Conservation (phyloP, 2,888 invertebrate genomes). For the Thecocarcelia acutangulata region DNA sequence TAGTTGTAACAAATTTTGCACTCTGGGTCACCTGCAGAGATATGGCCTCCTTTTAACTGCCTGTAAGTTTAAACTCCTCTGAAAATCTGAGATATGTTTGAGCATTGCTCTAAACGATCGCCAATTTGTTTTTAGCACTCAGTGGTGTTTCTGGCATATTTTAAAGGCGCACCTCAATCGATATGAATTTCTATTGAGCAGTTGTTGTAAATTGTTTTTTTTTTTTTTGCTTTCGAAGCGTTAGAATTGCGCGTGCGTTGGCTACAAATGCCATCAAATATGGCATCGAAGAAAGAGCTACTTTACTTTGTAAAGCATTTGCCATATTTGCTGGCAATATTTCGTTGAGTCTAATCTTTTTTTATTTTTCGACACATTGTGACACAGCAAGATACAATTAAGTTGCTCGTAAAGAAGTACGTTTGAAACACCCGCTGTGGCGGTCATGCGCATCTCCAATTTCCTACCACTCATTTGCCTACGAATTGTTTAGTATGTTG, state of each 20-base stretch:
- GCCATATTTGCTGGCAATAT: constrained; percentile 39
- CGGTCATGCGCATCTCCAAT: constrained; percentile 65
- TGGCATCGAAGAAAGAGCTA: constrained; percentile 45
- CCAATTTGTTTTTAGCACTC: constrained; percentile 43
- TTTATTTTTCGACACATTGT: neutral
- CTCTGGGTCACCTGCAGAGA: constrained; percentile 66
- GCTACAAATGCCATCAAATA: constrained; percentile 38
- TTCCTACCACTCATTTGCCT: constrained; percentile 48
- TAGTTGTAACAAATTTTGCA: neutral
- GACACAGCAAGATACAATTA: constrained; percentile 58
- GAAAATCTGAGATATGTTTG: constrained; percentile 12
- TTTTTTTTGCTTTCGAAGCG: constrained; percentile 47
- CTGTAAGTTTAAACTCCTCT: constrained; percentile 56
- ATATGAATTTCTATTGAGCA: constrained; percentile 44
- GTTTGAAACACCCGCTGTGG: constrained; percentile 69
- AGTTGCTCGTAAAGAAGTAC: constrained; percentile 5
- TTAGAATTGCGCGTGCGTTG: constrained; percentile 70
- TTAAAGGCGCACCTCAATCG: constrained; percentile 57
- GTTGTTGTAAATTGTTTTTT: constrained; percentile 24
- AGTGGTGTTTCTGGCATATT: constrained; percentile 55
- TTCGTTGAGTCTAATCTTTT: constrained; percentile 31
- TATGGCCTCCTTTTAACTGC: constrained; percentile 73
- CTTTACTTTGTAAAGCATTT: constrained; percentile 38
- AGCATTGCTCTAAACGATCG: constrained; percentile 34
- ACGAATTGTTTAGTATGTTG: neutral